Conservation (phyloP, 2,797 vertebrate species). For the Pangasius krempfi region DNA sequence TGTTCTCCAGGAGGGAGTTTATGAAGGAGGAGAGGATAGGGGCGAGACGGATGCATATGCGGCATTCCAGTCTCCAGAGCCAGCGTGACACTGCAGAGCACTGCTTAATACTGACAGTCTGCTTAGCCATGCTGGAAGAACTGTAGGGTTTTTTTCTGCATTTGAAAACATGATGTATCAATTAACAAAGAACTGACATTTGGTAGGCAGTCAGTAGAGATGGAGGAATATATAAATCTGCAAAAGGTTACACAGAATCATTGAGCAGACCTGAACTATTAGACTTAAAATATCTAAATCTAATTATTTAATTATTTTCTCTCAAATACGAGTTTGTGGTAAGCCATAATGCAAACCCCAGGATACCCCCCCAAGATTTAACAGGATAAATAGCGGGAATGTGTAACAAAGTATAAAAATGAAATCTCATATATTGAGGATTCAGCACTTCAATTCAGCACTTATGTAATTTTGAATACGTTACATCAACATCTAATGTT, state of each 20-base stretch:
- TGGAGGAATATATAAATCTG: constrained; percentile 3
- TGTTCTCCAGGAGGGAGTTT: constrained; percentile 10
- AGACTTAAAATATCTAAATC: neutral
- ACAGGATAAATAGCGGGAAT: neutral
- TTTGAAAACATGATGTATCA: constrained; percentile 4
- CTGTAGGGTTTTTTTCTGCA: neutral
- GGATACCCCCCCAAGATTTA: too few relatives aligned
- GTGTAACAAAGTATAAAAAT: neutral
- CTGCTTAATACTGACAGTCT: constrained; percentile 45
- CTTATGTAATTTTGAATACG: constrained; percentile 11
- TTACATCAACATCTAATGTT: neutral
- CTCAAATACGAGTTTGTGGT: constrained; percentile 2
- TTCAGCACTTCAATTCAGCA: neutral
- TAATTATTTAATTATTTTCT: too few relatives aligned
- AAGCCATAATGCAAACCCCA: neutral
- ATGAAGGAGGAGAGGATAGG: constrained; percentile 16
- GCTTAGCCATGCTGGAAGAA: constrained; percentile 4
- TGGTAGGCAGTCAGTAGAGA: neutral
- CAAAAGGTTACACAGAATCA: constrained; percentile 26
- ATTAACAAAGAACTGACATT: constrained; percentile 27
- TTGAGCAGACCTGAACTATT: constrained; percentile 2
- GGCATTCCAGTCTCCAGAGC: constrained; percentile 35
- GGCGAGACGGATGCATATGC: constrained; percentile 35
- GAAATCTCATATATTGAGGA: neutral
- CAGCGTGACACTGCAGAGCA: constrained; percentile 43